These are phyloP conservation scores for Gila robusta DNA, from an alignment of 2,797 vertebrate species.

Conservation along the genomic window DNA sequence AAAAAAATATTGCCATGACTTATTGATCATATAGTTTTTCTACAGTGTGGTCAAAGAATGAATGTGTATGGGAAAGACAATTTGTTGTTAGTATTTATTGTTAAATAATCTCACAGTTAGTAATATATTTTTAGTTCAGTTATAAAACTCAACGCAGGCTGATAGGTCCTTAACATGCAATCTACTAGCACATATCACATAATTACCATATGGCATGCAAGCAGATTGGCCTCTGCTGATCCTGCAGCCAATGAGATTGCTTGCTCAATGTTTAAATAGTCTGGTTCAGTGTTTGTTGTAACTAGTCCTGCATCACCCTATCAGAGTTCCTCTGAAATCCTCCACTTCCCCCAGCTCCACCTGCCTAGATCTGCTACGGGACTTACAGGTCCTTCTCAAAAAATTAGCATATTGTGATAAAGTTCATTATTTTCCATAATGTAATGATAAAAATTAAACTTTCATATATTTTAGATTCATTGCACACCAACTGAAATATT, in stretches of 20 bases:
- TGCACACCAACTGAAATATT: too few relatives aligned
- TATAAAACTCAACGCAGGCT: neutral
- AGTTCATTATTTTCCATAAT: too few relatives aligned
- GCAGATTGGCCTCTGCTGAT: neutral
- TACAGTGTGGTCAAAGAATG: neutral
- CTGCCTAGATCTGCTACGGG: neutral
- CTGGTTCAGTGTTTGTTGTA: neutral
- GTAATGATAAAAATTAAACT: too few relatives aligned
- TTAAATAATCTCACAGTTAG: neutral
- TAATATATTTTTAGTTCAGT: neutral
- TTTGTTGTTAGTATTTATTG: neutral
- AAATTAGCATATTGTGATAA: too few relatives aligned
- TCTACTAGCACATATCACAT: neutral
- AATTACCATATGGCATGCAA: neutral
- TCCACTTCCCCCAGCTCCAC: neutral
- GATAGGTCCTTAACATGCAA: neutral
- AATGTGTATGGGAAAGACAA: neutral
- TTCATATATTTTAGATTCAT: too few relatives aligned
- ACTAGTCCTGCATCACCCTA: too few relatives aligned
- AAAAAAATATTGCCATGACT: neutral
- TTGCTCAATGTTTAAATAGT: neutral
- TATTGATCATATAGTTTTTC: neutral
- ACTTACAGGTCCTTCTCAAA: too few relatives aligned
- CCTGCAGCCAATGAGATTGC: neutral
- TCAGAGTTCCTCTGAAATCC: neutral